Evolutionary conservation across 2,113 vertebrate genomes (phyloP), one percentile per base, ranked within the genome.

Genomic region (Sebastes schlegelii): DNA sequence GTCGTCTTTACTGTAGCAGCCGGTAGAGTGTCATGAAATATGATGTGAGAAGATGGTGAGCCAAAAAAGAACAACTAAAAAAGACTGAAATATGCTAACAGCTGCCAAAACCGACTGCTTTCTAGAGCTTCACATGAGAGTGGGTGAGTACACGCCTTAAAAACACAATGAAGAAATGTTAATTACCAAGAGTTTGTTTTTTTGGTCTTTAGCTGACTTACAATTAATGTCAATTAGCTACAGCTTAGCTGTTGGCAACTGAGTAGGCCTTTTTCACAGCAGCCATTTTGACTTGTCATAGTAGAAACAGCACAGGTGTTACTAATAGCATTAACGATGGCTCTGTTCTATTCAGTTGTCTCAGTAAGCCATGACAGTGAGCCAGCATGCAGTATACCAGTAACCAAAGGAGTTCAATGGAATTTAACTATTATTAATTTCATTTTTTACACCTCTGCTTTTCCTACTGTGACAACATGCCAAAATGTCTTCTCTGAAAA

Each of bases 231-330:
- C 21, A 48, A 46, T 42, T 49, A 42, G 26, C 23, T 26, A 26
- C 23, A 26, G 23, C 23, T 51, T 14, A 57, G 34, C 4, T 26
- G 3, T 23, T n/a, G 58, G 10, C 58, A 60, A n/a, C n/a, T 55
- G 19, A n/a, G 61, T 43, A n/a, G 26, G 40, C 17, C 49, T n/a
- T 70, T 43, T n/a, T 43, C 19, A 16, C 42, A 42, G 13, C 45
- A 26, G 43, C 14, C 57, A n/a, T 51, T 74, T 63, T 4, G 4
- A 46, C 19, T 46, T 57, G 54, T 42, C 42, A 21, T 8, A 21
- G 43, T 9, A 51, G 26, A 8, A 79, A 61, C 48, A 43, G 23
- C 45, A 8, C 58, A 77, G 60, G 43, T 77, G 81, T 58, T 21
- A 40, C 13, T 58, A 51, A 64, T 65, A 4, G 21, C 23, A 10